These are phyloP conservation scores for Xyrauchen texanus DNA, from an alignment of 2,113 vertebrate species.

Conservation along the genomic window DNA sequence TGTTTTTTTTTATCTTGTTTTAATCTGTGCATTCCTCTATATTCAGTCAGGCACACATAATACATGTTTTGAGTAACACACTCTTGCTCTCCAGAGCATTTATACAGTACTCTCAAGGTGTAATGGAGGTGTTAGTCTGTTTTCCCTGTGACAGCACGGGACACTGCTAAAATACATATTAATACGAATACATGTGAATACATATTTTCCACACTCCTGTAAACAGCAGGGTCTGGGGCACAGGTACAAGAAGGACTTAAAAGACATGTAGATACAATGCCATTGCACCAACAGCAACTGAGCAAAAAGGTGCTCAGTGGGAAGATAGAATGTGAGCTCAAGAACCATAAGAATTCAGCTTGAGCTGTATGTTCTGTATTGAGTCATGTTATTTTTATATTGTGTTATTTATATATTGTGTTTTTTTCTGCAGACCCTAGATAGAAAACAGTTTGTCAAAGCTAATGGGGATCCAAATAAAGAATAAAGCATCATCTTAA, in stretches of 20 bases:
- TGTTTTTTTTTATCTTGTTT: neutral
- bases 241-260: conserved; percentile 5
- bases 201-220: conserved; percentile 30
- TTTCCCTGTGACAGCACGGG: conserved; percentile 29
- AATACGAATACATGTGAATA: neutral
- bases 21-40: neutral
- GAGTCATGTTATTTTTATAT: neutral
- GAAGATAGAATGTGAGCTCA: neutral
- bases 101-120: conserved; percentile 13
- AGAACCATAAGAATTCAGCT: conserved; percentile 10
- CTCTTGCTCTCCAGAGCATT: conserved; percentile 10
- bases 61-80: neutral
- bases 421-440: too few relatives aligned
- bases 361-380: neutral
- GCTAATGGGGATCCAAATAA: too few relatives aligned
- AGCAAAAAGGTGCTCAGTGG: neutral
- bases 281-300: neutral
- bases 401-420: too few relatives aligned
- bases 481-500: too few relatives aligned
- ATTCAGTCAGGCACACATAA: neutral
- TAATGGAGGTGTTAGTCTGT: conserved; percentile 2
- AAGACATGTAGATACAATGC: conserved; percentile 13
- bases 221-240: conserved; percentile 16
- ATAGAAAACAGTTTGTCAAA: too few relatives aligned
- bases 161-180: neutral